Evolutionary conservation across 2,113 vertebrate genomes (phyloP).

Genomic region (Diadophis punctatus): DNA sequence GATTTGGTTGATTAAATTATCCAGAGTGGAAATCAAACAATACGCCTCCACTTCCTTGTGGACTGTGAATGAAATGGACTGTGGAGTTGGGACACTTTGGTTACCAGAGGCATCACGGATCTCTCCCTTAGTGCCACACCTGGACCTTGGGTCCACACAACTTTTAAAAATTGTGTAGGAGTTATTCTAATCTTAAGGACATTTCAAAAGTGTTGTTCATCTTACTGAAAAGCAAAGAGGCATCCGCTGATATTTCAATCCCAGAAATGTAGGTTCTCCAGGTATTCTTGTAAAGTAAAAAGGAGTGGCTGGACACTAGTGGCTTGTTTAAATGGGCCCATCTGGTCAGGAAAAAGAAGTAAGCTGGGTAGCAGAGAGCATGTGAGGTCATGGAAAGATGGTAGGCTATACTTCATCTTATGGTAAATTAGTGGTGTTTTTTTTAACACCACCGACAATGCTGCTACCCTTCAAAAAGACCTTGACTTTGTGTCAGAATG

Average conservation of each 20-base stretch:
- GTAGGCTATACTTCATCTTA: neutral
- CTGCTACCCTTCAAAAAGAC: too few species aligned
- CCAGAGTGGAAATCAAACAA: neutral
- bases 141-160: neutral
- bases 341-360: neutral
- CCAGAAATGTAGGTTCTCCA: neutral
- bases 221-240: neutral
- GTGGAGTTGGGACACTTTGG: too few species aligned
- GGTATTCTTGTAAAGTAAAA: neutral
- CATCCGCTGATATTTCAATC: neutral
- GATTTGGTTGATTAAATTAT: neutral
- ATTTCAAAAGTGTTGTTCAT: neutral
- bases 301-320: neutral
- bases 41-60: neutral
- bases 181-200: neutral
- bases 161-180: neutral
- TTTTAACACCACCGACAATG: too few species aligned
- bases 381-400: neutral
- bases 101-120: neutral
- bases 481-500: too few species aligned
- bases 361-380: neutral
- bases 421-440: neutral
- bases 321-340: neutral
- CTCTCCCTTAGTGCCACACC: neutral
- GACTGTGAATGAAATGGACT: too few species aligned